Conservation (phyloP, 2,113 vertebrate species). For the Rynchops niger region DNA sequence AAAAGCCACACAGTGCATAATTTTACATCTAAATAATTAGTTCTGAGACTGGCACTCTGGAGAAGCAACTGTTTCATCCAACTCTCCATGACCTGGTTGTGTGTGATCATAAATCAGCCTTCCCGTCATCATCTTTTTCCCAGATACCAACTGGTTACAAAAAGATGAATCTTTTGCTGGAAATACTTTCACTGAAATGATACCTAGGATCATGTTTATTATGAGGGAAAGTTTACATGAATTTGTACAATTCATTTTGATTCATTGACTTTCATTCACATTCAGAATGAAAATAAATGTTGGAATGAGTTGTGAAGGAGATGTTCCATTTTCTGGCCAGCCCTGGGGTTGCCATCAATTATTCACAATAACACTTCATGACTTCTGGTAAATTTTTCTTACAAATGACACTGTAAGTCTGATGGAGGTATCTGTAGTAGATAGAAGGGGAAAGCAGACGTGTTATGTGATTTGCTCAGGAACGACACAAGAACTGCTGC, state of each 20-base stretch:
- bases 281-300: background rate
- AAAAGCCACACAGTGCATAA: background rate
- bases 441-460: background rate
- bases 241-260: slow-evolving; percentile 13
- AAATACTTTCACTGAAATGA: slow-evolving; percentile 18
- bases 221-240: background rate
- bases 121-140: background rate
- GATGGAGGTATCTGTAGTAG: background rate
- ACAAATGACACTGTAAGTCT: background rate
- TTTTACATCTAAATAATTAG: background rate
- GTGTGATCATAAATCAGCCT: background rate
- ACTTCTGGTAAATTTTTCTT: background rate
- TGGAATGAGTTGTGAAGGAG: background rate
- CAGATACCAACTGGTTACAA: background rate
- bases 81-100: background rate
- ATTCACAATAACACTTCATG: background rate
- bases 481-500: background rate
- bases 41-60: background rate
- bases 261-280: background rate
- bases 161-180: background rate
- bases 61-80: background rate
- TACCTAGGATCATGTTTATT: background rate
- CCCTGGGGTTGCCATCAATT: background rate
- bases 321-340: background rate
- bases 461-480: background rate